A percentile compares a stretch with the other conserved stretches of the same genome.
phyloP scores from a whole-genome alignment of 2,888 invertebrate species.

The Eristalinus sepulchralis region DNA sequence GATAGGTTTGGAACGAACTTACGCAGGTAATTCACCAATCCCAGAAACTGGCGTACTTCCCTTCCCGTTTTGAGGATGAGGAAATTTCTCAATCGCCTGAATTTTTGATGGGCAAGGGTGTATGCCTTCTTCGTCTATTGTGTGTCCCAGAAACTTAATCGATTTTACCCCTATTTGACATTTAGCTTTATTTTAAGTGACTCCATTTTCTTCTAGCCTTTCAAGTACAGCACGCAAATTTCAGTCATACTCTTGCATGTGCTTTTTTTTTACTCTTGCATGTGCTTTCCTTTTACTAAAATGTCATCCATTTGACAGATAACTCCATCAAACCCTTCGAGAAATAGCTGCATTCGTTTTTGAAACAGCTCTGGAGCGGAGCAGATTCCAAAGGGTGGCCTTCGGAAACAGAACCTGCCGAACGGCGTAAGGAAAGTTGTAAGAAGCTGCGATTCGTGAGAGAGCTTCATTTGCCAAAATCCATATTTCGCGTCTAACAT shows the following conservation, averaged over 20 bases:
- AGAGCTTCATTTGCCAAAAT: conserved; percentile 3
- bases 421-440: conserved; percentile 26
- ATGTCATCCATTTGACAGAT: conserved; percentile 14
- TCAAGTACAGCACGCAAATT: conserved; percentile 21
- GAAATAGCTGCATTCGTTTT: background rate
- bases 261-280: background rate
- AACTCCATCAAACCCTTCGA: background rate
- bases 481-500: background rate
- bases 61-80: conserved; percentile 12
- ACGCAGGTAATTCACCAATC: conserved; percentile 32
- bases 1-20: conserved; percentile 41
- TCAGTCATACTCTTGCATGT: too few relatives aligned
- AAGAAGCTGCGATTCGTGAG: background rate
- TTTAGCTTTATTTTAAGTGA: conserved; percentile 25
- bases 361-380: conserved; percentile 12
- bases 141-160: conserved; percentile 38
- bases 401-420: conserved; percentile 5
- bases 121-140: conserved; percentile 34
- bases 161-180: conserved; percentile 24
- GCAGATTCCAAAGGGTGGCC: background rate
- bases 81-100: conserved; percentile 26
- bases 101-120: conserved; percentile 35
- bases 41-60: conserved; percentile 37
- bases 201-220: conserved; percentile 9
- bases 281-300: conserved; percentile 3